A percentile compares a stretch with the other conserved stretches of the same genome.
Evolutionary conservation across 2,888 invertebrate species (phyloP).

Genomic region (Baccha elongata): DNA sequence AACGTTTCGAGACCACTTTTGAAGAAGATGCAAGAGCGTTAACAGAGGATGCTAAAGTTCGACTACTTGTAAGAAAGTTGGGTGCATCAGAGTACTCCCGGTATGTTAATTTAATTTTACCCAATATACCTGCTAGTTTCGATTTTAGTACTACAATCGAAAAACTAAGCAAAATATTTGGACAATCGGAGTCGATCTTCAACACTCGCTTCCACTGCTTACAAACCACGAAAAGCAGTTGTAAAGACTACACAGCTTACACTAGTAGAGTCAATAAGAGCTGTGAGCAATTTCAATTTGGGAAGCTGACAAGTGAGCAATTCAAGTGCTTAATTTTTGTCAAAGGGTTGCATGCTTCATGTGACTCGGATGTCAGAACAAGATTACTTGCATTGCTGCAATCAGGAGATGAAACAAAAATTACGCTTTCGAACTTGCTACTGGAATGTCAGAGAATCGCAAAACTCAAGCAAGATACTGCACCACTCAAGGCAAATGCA

Average conservation of each 20-base stretch:
- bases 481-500: constrained; percentile 1
- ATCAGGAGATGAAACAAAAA: background rate
- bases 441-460: constrained; percentile 12
- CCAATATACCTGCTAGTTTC: constrained; percentile 56
- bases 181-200: constrained; percentile 60
- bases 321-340: constrained; percentile 73
- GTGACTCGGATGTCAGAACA: constrained; percentile 64
- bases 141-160: constrained; percentile 45
- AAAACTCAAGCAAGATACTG: constrained; percentile 8
- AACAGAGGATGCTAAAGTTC: constrained; percentile 14
- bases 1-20: constrained; percentile 16
- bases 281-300: constrained; percentile 68
- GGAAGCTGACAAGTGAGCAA: constrained; percentile 59
- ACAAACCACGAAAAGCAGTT: constrained; percentile 47
- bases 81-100: constrained; percentile 24
- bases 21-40: constrained; percentile 34
- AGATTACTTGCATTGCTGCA: constrained; percentile 40
- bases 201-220: constrained; percentile 63
- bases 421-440: background rate
- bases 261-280: constrained; percentile 54
- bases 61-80: constrained; percentile 36
- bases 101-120: constrained; percentile 61
- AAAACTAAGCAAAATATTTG: constrained; percentile 60
- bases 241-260: constrained; percentile 51
- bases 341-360: constrained; percentile 61